Conservation (phyloP, 1,140 invertebrate species). For the Heterodera schachtii region DNA sequence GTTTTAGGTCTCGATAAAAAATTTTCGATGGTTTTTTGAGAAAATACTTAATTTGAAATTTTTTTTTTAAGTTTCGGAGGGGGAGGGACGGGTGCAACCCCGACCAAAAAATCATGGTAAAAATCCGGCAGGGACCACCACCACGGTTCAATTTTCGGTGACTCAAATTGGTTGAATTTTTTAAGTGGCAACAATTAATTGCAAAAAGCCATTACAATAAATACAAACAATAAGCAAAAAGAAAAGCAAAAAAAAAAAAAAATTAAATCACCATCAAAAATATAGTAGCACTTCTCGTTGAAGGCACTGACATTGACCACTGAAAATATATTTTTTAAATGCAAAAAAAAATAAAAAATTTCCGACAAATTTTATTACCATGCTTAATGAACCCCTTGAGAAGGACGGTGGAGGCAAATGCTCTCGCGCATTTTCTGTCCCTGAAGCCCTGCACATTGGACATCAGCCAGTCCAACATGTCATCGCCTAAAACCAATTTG, state of each 20-base stretch:
- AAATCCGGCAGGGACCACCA: too few relatives aligned
- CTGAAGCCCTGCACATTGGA: constrained; percentile 70
- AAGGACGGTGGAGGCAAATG: constrained; percentile 91
- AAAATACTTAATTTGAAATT: constrained; percentile 23
- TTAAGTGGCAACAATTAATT: too few relatives aligned
- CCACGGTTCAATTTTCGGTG: too few relatives aligned
- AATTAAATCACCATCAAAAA: constrained; percentile 73
- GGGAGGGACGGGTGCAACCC: too few relatives aligned
- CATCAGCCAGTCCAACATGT: constrained; percentile 44
- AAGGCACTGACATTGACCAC: constrained; percentile 98
- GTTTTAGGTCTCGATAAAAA: too few relatives aligned
- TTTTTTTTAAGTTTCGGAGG: background rate
- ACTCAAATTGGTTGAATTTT: too few relatives aligned
- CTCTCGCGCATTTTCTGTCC: constrained; percentile 87
- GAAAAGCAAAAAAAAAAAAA: too few relatives aligned
- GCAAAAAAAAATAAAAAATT: background rate
- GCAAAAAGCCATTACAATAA: too few relatives aligned
- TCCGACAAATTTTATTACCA: constrained; percentile 29
- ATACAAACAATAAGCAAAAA: too few relatives aligned
- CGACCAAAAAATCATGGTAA: too few relatives aligned
- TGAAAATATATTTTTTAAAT: background rate
- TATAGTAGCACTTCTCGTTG: constrained; percentile 98
- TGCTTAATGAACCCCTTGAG: constrained; percentile 93
- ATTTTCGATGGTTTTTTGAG: background rate
- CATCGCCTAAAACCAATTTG: constrained; percentile 48